These are phyloP conservation scores for Mesorhabditis sp. DNA, from an alignment of 2,888 invertebrate genomes.

Conservation along the genomic window DNA sequence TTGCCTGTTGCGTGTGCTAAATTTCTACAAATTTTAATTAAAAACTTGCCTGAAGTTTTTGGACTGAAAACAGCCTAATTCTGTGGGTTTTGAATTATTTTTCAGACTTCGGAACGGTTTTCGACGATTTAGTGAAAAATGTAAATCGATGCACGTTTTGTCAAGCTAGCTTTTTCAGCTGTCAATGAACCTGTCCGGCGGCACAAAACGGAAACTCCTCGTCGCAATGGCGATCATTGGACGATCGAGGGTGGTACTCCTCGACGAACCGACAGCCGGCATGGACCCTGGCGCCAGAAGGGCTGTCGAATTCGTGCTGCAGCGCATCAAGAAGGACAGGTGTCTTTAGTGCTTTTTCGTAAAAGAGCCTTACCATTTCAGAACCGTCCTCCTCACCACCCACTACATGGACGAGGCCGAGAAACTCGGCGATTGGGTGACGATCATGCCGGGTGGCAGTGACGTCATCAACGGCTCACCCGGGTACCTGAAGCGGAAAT, in stretches of 20 bases:
- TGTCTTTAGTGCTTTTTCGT: too few relatives aligned
- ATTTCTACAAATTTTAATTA: too few relatives aligned
- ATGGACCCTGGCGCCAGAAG: slow-evolving; percentile 28
- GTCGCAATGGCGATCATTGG: slow-evolving; percentile 52
- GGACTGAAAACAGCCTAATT: too few relatives aligned
- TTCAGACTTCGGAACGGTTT: too few relatives aligned
- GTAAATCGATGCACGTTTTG: neutral
- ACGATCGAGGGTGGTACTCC: slow-evolving; percentile 28
- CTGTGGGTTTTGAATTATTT: too few relatives aligned
- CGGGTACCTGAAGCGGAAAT: slow-evolving; percentile 41
- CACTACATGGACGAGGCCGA: slow-evolving; percentile 57
- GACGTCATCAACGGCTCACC: slow-evolving; percentile 41
- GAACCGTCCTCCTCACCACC: slow-evolving; percentile 50
- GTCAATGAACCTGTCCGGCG: slow-evolving; percentile 44
- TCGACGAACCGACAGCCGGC: slow-evolving; percentile 10
- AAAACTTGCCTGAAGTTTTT: too few relatives aligned
- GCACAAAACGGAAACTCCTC: slow-evolving; percentile 52
- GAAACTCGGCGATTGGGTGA: slow-evolving; percentile 46
- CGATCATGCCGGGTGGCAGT: slow-evolving; percentile 48
- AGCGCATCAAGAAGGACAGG: too few relatives aligned
- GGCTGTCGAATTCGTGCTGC: slow-evolving; percentile 21
- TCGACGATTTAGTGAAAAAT: too few relatives aligned
- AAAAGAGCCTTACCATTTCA: neutral
- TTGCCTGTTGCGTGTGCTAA: too few relatives aligned
- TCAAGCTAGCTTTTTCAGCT: slow-evolving; percentile 16